Evolutionary conservation across 2,797 vertebrate genomes (phyloP), one percentile per base, ranked within the genome.

Genomic region (Danio jaintianensis): DNA sequence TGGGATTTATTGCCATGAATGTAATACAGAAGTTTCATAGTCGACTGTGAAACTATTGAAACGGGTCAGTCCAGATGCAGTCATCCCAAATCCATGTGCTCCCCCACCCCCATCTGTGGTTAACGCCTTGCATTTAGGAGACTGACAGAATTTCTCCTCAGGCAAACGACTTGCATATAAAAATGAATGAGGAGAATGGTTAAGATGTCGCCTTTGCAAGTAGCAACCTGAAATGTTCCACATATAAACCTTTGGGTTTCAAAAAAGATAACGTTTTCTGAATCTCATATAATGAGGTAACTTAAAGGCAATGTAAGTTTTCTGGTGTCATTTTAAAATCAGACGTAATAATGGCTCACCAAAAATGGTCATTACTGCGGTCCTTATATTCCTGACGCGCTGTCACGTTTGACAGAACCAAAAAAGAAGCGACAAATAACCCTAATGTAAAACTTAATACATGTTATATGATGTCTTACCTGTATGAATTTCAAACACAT

Each of bases 101-200:
- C 59, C 63, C 61, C 75, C 22, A 16, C 55, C 56, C 73, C 47
- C 38, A 62, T 53, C 66, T 7, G 55, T 16, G 66, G 76, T 42
- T 16, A 22, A 78, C 77, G 77, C 77, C 77, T 79, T 70, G 52
- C 45, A 61, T 78, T 69, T 71, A 7, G 66, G n/a, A 42, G 29
- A 11, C 56, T 42, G 29, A 22, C 12, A 48, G 43, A 52, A 71
- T 47, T 62, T 61, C 52, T 72, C 47, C n/a, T 64, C 47, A 53
- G 36, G 12, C 7, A 40, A n/a, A 55, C 66, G 47, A 16, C 7
- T 36, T 16, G 29, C 15, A 38, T 4, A 6, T 16, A 53, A n/a
- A 12, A 53, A 53, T 18, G 13, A 48, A 0, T 7, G 38, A 42
- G 0, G 16, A 42, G 29, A 45, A 40, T 45, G 29, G 29, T 59